Evolutionary conservation across 1,140 invertebrate genomes (phyloP).

Genomic region (Procambarus virginalis): DNA sequence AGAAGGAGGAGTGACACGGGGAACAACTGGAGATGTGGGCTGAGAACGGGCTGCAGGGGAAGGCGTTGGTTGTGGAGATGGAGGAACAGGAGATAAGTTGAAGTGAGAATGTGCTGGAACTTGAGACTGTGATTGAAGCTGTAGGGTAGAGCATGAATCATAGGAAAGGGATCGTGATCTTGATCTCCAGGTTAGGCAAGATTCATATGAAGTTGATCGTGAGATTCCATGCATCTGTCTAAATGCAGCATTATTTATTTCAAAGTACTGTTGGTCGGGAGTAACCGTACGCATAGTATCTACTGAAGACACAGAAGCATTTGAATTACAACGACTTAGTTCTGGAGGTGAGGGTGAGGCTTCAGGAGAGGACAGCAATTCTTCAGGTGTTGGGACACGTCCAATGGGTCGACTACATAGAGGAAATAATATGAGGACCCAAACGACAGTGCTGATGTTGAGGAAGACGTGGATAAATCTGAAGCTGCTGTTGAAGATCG

Average conservation of each 20-base stretch:
- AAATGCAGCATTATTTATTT: conserved; percentile 62
- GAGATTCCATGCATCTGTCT: conserved; percentile 56
- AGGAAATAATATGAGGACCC: conserved; percentile 68
- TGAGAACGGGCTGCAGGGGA: conserved; percentile 38
- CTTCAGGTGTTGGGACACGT: conserved; percentile 55
- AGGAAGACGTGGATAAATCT: conserved; percentile 55
- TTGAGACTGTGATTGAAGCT: conserved; percentile 32
- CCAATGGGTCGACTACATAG: conserved; percentile 63
- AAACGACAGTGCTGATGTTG: conserved; percentile 61
- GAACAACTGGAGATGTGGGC: conserved; percentile 44
- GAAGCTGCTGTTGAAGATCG: conserved; percentile 34
- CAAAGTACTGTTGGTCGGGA: conserved; percentile 68
- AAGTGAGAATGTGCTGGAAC: neutral
- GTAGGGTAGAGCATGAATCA: conserved; percentile 44
- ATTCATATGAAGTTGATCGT: conserved; percentile 4
- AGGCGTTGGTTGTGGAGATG: neutral
- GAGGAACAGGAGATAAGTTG: neutral
- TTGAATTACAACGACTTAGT: conserved; percentile 23
- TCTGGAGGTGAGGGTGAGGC: conserved; percentile 52
- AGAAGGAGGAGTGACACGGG: conserved; percentile 2
- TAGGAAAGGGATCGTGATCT: conserved; percentile 32
- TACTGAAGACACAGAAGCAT: conserved; percentile 46
- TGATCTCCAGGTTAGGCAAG: conserved; percentile 9
- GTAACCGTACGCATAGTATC: conserved; percentile 61
- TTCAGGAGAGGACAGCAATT: conserved; percentile 60